Base-by-base conservation (phyloP, 2,113 vertebrate genomes). In the Bothrops jararaca region DNA sequence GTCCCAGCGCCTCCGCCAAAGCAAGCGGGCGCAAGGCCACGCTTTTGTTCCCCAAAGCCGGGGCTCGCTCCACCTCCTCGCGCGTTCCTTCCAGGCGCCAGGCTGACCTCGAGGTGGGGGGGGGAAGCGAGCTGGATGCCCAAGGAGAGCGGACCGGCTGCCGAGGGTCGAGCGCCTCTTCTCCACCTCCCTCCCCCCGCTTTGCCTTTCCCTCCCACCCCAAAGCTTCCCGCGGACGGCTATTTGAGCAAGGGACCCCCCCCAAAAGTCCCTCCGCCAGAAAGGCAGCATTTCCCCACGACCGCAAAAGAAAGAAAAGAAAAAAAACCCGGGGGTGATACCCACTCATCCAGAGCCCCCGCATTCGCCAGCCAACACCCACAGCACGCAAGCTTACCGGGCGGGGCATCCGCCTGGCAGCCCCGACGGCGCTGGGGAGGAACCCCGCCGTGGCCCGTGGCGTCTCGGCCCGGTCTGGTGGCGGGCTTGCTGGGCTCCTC, bases 161-260 rank as follows among this genome's bases (percentile, higher is more conserved):
- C 85, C 22, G 23, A 48, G 45, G 2, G 85, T 86, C 45, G n/a
- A 80, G n/a, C 42, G 34, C 34, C 22, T 56, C 34, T 34, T 22
- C 12, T 2, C 4, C 2, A n/a, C 3, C 29, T 10, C 4, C 2
- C n/a, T 1, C 0, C 1, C 0, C 60, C n/a, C n/a, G 0, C 53
- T 52, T 1, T 8, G 23, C 53, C 9, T 23, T 42, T n/a, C n/a
- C 34, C 4, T 54, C 2, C 22, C 53, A 13, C 20, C 86, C 10
- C 24, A 60, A 60, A 60, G 58, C 58, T 60, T 34, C 26, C 22
- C 53, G 52, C 42, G 15, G 4, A n/a, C 85, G 22, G 10, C 85
- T 48, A 48, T 42, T 48, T 45, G 23, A 86, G 23, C 23, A 13
- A 50, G 69, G 69, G 20, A 2, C 15, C 69, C 15, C 45, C 45